These are phyloP conservation scores for Ia io DNA, from an alignment of 2,113 vertebrate species.

Conservation along the genomic window DNA sequence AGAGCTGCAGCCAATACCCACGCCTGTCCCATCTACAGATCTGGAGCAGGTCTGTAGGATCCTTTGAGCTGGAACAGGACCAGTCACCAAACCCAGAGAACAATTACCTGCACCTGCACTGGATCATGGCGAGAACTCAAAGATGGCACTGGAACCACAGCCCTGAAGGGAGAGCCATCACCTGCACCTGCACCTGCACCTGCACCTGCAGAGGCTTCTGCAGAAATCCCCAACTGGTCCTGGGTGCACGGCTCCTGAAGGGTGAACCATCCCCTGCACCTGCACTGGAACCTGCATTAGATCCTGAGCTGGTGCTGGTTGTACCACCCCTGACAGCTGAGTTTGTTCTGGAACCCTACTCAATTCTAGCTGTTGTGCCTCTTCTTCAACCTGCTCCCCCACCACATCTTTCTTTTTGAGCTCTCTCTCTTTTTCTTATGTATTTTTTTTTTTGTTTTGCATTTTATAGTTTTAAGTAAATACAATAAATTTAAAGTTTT, in stretches of 20 bases:
- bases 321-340: not conserved
- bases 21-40: not conserved
- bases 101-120: not conserved
- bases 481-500: not conserved
- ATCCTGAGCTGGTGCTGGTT: not conserved
- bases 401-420: not conserved
- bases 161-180: not conserved
- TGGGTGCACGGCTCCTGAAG: not conserved
- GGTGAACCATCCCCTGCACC: not conserved
- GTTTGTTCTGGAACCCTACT: not conserved
- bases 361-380: not conserved
- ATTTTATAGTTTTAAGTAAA: not conserved
- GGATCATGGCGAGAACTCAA: not conserved
- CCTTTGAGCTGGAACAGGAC: not conserved
- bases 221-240: not conserved
- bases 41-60: not conserved
- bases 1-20: not conserved
- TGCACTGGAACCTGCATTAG: not conserved
- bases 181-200: not conserved
- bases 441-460: not conserved
- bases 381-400: not conserved
- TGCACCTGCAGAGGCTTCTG: not conserved
- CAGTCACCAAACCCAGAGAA: not conserved
- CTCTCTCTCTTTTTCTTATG: not conserved
- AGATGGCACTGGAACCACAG: not conserved